phyloP scores from a whole-genome alignment of 1,140 invertebrate species.

The Macrobrachium rosenbergii region DNA sequence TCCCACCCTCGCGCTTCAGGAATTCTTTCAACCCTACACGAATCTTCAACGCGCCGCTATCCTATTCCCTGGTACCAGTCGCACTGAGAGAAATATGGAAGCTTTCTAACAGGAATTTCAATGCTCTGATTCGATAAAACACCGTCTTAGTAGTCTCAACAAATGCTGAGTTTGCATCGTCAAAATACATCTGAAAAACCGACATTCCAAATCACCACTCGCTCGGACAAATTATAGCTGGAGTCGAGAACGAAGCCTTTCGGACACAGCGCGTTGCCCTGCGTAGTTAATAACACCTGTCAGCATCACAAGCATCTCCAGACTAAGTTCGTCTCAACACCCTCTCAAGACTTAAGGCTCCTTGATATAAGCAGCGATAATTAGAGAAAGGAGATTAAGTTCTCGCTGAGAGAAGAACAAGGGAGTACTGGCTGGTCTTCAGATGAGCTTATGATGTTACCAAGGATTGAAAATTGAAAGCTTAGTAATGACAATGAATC shows the following conservation, averaged over 20 bases:
- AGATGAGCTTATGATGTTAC: too few relatives aligned
- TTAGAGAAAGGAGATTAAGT: not conserved
- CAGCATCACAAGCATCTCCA: conserved; percentile 31
- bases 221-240: not conserved
- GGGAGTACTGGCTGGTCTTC: too few relatives aligned
- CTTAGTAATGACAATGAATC: too few relatives aligned
- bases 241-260: not conserved
- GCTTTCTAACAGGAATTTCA: too few relatives aligned
- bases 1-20: not conserved
- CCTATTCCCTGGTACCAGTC: not conserved
- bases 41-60: not conserved
- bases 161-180: too few relatives aligned
- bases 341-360: not conserved
- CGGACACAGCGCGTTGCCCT: not conserved
- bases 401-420: too few relatives aligned
- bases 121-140: too few relatives aligned
- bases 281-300: conserved; percentile 32
- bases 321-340: conserved; percentile 8
- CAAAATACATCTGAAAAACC: too few relatives aligned
- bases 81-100: not conserved
- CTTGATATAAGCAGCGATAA: not conserved
- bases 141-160: too few relatives aligned
- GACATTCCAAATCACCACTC: too few relatives aligned
- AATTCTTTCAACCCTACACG: not conserved
- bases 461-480: not conserved